Conservation (phyloP, 2,113 vertebrate species). For the Ptyas mucosa region DNA sequence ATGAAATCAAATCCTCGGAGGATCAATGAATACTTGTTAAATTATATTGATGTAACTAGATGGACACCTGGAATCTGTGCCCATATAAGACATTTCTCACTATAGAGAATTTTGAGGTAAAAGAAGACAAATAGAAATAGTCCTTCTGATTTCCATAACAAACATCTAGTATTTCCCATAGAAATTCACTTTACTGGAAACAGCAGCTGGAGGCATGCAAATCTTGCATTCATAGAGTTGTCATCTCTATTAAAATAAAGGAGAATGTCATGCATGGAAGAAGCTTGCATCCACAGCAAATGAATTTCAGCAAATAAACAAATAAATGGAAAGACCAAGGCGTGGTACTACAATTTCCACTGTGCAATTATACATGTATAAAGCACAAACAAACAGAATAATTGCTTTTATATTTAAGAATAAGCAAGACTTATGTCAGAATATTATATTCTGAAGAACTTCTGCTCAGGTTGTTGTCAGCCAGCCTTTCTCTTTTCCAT, state of each 20-base stretch:
- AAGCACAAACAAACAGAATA: no score
- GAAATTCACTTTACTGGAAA: neutral
- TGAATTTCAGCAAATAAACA: neutral
- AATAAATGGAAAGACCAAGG: no score
- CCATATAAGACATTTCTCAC: no score
- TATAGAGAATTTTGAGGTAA: neutral
- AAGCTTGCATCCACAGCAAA: neutral
- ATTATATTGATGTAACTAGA: neutral
- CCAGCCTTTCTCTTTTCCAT: no score
- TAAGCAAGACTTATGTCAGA: no score
- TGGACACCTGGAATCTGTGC: fast-evolving
- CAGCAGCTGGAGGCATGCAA: neutral
- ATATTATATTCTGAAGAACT: no score
- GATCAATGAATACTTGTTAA: neutral
- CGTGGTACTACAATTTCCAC: no score
- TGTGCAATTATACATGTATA: no score
- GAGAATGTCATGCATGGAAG: neutral
- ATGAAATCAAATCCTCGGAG: neutral
- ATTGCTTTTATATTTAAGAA: no score
- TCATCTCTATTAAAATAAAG: neutral
- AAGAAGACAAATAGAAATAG: neutral
- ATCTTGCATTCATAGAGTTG: neutral
- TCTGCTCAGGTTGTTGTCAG: no score
- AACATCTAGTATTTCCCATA: neutral
- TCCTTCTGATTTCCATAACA: neutral